Base-by-base conservation (phyloP, 1,140 invertebrate species). In the Theocolax elegans region DNA sequence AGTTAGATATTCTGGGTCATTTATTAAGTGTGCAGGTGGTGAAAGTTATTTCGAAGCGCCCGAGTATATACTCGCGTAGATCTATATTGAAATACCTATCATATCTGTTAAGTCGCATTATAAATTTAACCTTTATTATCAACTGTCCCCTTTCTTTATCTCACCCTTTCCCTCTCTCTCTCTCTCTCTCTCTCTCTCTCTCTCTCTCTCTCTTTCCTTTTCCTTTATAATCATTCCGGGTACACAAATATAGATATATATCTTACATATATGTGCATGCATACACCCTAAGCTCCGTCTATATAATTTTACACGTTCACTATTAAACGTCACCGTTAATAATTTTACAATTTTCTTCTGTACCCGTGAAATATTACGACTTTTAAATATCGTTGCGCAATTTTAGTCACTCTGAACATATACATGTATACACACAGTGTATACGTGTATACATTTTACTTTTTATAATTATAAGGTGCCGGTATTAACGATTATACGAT, bases 1-100 rank as follows among this genome's bases (percentile, higher is more conserved):
- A 68, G 56, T 62, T 53, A 44, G 35, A 53, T 60, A 68, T 62
- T 68, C 56, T 21, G 44, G 46, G 25, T 60, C 66, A 44, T 62
- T 68, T 68, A 68, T 68, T 68, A 68, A 53, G 38, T 25, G 54
- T 35, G 42, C 66, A 68, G 66, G 56, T 60, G 56, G 66, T 68
- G 66, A 68, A 68, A 68, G 66, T 62, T 56, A 53, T 62, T 68
- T 68, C n/a, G 35, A 51, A 44, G 21, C 29, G 19, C 38, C 40
- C 27, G 40, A 67, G 25, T 29, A 15, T 54, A 35, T 35, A 35
- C 38, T 15, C 12, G 42, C 42, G 29, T 59, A 51, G 66, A 67
- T 59, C 64, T 67, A 38, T 59, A 60, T 60, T 59, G 54, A 31
- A 38, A 40, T 40, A 31, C 9, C 65, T 48, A 67, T 58, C 27